Evolutionary conservation across 2,888 invertebrate species (phyloP), one percentile per base, ranked within the genome.

Genomic region (Exephanes ischioxanthus): DNA sequence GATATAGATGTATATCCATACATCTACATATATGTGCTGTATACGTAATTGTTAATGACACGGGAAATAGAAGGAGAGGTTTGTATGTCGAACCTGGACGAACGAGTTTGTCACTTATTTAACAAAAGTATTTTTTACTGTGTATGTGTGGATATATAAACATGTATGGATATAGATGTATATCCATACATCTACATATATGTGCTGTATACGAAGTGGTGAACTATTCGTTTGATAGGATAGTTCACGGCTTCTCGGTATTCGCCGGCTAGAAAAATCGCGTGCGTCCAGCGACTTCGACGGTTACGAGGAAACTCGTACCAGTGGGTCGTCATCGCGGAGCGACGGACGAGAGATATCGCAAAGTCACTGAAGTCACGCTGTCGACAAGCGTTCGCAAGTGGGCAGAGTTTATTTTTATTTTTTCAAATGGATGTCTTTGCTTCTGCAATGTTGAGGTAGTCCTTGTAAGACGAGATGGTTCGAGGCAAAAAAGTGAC

Each of bases 161-260:
- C 4, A 11, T 26, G 26, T 58, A 11, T 58, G 1, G 0, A 16
- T 48, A 48, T 48, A 33, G 33, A 41, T 48, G 16, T 48, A 11
- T 45, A 14, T n/a, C n/a, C n/a, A n/a, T n/a, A n/a, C n/a, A n/a
- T 45, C 3, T 45, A 14, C 3, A 14, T 14, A 45, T 45, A 22
- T 30, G 14, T 48, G 16, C 45, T 48, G 45, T 16, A 16, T 48
- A 4, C 3, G 16, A 48, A 16, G 45, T 48, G 45, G 16, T 48
- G 45, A 48, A 48, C 16, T 16, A 48, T 48, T 48, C 45, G 58
- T 58, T 26, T 58, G 58, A 58, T 58, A 14, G 58, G 58, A 48
- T 22, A 58, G 58, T 58, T 55, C 55, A 55, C 11, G 55, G 22
- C 3, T 55, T 58, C 58, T 58, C 58, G 26, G 58, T 58, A 26